Base-by-base conservation (phyloP, 2,888 invertebrate species). In the Panopea generosa region DNA sequence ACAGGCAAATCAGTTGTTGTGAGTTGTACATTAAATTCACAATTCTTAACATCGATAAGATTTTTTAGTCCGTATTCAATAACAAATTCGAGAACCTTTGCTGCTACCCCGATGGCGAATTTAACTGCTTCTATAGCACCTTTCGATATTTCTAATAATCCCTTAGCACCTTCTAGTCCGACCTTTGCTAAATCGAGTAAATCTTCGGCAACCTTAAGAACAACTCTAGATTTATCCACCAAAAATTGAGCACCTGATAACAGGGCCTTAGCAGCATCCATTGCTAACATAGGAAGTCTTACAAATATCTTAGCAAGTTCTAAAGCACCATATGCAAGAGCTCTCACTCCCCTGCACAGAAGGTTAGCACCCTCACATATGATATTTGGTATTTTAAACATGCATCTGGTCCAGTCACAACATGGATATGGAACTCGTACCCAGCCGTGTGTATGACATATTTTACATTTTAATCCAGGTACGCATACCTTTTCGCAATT, bases 141-240 rank as follows among this genome's bases (percentile, higher is more conserved):
- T 63, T 75, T 75, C 6, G 75, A 70, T 9, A 63, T 49, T 47
- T 79, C 71, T 4, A 82, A 49, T 2, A 60, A 47, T 2, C 49
- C 45, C 55, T 76, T 80, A 7, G 59, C 73, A 0, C 43, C 67
- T 33, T 74, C 69, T 3, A 82, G n/a, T 6, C 61, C 73, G n/a
- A 60, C 16, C 56, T 76, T 63, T 2, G 78, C 78, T 11, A 75
- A 9, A 40, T 73, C 71, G 2, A 83, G 26, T 11, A 66, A 27
- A 29, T 66, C 75, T 55, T 77, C 72, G 0, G 77, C 79, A 3
- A 73, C 16, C 1, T 24, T 24, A 18, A 84, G 29, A 1, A 84
- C 73, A 18, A 77, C 69, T 22, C 77, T 67, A 0, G 84, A 72
- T 59, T 75, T 82, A 43, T 84, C 82, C 27, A 82, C 82, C 3